phyloP scores from a whole-genome alignment of 1,140 invertebrate genomes.

The Bombus terrestris region DNA sequence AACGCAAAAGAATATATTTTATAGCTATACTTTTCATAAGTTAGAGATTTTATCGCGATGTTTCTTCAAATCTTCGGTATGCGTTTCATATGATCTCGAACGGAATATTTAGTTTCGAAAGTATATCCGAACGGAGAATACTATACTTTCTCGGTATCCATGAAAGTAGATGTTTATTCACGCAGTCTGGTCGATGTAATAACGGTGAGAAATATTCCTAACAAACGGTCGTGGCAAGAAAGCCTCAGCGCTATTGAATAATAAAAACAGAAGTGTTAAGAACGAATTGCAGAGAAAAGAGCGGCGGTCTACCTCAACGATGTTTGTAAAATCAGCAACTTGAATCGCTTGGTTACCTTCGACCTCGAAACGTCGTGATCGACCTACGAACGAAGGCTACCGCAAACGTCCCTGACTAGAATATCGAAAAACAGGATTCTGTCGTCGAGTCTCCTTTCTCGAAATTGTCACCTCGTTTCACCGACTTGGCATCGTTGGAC shows the following conservation, averaged over 20 bases:
- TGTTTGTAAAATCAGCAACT: not conserved
- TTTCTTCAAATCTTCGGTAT: not conserved
- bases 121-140: not conserved
- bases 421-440: slow-evolving; percentile 30
- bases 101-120: not conserved
- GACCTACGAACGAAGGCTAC: slow-evolving; percentile 14
- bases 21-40: not conserved
- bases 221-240: too few species aligned
- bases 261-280: not conserved
- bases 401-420: not conserved
- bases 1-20: too few species aligned
- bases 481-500: not conserved
- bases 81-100: not conserved
- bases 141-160: not conserved
- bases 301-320: not conserved
- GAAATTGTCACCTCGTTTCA: slow-evolving; percentile 25
- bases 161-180: not conserved
- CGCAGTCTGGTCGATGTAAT: not conserved
- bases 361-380: not conserved
- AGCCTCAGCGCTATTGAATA: not conserved
- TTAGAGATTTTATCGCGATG: not conserved
- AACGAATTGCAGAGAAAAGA: not conserved
- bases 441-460: slow-evolving; percentile 17
- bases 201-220: not conserved
- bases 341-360: slow-evolving; percentile 1